Conservation (phyloP, 2,888 invertebrate species). For the Saturnia pavonia region DNA sequence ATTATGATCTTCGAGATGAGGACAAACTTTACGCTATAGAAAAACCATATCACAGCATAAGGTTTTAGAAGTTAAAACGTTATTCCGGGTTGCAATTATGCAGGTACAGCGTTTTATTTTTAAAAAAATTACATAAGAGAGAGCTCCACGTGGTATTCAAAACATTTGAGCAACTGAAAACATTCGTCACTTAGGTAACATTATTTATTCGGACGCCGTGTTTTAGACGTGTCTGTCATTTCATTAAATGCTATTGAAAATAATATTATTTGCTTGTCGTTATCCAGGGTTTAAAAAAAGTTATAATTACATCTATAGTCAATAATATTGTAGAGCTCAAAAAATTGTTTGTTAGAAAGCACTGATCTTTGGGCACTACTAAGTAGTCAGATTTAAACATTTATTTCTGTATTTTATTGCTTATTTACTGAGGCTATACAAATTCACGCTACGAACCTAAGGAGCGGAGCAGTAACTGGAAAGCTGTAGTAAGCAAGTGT, state of each 20-base stretch:
- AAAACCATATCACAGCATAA: conserved; percentile 19
- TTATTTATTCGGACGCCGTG: conserved; percentile 61
- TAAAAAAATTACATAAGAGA: conserved; percentile 9
- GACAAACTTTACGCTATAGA: conserved; percentile 2
- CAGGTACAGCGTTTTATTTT: too few species aligned
- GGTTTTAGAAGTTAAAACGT: conserved; percentile 50
- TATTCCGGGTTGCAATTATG: conserved; percentile 62
- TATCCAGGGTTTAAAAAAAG: too few species aligned
- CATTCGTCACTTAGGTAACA: conserved; percentile 69
- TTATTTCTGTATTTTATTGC: too few species aligned
- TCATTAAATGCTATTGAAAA: conserved; percentile 34
- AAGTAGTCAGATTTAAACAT: too few species aligned
- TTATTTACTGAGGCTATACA: too few species aligned
- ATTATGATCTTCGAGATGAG: conserved; percentile 1
- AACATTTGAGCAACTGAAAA: conserved; percentile 63
- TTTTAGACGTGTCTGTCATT: conserved; percentile 65
- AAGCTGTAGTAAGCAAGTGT: too few species aligned
- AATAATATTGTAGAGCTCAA: too few species aligned
- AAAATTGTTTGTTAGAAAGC: too few species aligned
- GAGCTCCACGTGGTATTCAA: conserved; percentile 44
- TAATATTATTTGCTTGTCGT: conserved; percentile 19
- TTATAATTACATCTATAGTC: too few species aligned
- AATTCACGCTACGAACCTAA: too few species aligned
- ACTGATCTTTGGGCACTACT: too few species aligned
- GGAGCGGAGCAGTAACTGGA: too few species aligned